These are phyloP conservation scores for Trogon melanurus DNA, from an alignment of 2,113 vertebrate species.

Conservation along the genomic window DNA sequence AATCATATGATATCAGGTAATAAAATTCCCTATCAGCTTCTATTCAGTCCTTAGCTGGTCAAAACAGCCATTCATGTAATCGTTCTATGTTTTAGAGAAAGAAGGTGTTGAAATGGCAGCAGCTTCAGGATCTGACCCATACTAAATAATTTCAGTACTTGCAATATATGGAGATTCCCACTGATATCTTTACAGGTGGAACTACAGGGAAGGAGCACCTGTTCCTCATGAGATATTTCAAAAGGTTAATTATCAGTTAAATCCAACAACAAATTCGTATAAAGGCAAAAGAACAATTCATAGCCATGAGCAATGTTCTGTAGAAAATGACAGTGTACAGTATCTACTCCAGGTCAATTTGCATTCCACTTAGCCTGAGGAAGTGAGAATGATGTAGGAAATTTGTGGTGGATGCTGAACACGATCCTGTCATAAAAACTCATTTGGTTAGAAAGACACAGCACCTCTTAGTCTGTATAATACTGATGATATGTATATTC, in stretches of 20 bases:
- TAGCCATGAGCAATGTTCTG: background rate
- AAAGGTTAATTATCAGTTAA: background rate
- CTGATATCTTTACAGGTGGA: background rate
- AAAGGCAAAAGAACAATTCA: background rate
- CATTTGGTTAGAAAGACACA: background rate
- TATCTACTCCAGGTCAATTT: background rate
- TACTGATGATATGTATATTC: fast-evolving
- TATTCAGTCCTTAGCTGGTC: background rate
- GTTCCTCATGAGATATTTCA: background rate
- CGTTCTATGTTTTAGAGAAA: background rate
- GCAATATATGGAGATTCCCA: background rate
- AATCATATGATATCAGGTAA: background rate
- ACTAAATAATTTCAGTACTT: background rate
- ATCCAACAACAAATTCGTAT: background rate
- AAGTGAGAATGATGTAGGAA: background rate
- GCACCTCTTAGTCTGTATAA: background rate
- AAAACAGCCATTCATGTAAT: background rate
- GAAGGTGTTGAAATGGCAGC: background rate
- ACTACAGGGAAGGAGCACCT: background rate
- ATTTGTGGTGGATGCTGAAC: background rate
- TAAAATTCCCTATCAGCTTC: background rate
- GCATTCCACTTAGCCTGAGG: background rate
- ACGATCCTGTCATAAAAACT: background rate
- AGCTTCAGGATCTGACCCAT: background rate
- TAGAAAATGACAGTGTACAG: background rate